Evolutionary conservation across 1,140 invertebrate genomes (phyloP), one percentile per base, ranked within the genome.

Genomic region (Drosophila bocqueti): DNA sequence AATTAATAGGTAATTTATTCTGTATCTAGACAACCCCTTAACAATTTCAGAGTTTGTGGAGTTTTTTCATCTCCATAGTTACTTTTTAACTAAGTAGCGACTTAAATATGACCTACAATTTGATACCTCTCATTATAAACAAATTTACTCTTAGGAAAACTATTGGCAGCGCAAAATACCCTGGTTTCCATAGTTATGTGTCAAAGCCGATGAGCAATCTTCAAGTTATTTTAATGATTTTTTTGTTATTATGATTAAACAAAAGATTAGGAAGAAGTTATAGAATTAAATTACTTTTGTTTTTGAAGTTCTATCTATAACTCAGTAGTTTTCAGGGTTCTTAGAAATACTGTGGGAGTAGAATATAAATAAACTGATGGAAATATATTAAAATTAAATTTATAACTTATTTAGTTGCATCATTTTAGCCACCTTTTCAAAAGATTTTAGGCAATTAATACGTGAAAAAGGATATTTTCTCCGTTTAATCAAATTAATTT

Each of bases 221-320:
- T n/a, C 4, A 21, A 21, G 9, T 34, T 24, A 11, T 42, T 61
- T 31, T n/a, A 29, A 61, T 34, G 38, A 13, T 34, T 45, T 15
- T 3, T 21, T 65, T 65, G 63, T 65, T 65, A 65, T 34, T 24
- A n/a, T 8, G 63, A 62, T 65, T 45, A 60, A 65, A 65, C 63
- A 65, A 65, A 10, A 26, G 63, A 65, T 65, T 26, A 15, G 29
- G 10, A 45, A 11, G n/a, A 6, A 62, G 60, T 65, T 62, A 13
- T 13, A 34, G 11, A 15, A 13, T n/a, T 9, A 26, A n/a, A n/a
- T 18, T 24, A 11, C 3, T 24, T 55, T 6, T 38, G 24, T 21
- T 9, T 9, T 38, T 21, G 11, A 54, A 15, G 11, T 5, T 54
- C 1, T 54, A 8, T 36, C 5, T 21, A 21, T n/a, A n/a, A 15